Conservation (phyloP, 92 coral and sea anemone species). For the Pocillopora grandis region DNA sequence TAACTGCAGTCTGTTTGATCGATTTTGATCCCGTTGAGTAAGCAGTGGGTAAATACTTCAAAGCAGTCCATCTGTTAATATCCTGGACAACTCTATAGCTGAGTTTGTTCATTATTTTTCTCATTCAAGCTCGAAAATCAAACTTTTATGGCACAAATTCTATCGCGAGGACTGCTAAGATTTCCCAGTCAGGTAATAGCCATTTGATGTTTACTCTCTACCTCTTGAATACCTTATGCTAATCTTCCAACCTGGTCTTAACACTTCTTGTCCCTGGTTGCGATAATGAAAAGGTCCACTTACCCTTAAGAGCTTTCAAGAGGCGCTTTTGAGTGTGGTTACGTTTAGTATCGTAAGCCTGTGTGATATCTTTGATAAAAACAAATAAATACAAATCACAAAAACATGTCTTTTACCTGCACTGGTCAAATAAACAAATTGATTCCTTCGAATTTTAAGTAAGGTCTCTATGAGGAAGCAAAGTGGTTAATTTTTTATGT, state of each 20-base stretch:
- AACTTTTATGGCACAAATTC: too few relatives aligned
- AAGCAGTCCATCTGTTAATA: too few relatives aligned
- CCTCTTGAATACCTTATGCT: slow-evolving; percentile 18
- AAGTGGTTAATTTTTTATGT: slow-evolving; percentile 23
- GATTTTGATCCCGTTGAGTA: too few relatives aligned
- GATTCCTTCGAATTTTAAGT: neutral
- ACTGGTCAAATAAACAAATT: slow-evolving; percentile 11
- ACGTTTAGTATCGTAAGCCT: neutral
- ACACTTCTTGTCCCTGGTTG: slow-evolving; percentile 4
- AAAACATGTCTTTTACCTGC: slow-evolving; percentile 18
- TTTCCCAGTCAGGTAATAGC: neutral
- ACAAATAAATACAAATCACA: neutral
- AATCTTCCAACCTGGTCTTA: neutral
- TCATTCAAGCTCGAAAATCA: too few relatives aligned
- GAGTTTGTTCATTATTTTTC: too few relatives aligned
- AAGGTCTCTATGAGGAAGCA: neutral
- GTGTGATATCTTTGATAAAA: neutral
- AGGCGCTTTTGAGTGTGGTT: slow-evolving; percentile 12
- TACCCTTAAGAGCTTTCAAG: slow-evolving; percentile 2
- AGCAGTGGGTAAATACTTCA: too few relatives aligned
- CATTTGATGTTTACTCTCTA: neutral
- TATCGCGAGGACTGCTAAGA: neutral
- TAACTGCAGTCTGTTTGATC: too few relatives aligned
- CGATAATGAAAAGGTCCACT: slow-evolving; percentile 6
- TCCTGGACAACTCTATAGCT: too few relatives aligned